Evolutionary conservation across 2,888 invertebrate genomes (phyloP), one percentile per base, ranked within the genome.

Genomic region (Apotomis betuletana): DNA sequence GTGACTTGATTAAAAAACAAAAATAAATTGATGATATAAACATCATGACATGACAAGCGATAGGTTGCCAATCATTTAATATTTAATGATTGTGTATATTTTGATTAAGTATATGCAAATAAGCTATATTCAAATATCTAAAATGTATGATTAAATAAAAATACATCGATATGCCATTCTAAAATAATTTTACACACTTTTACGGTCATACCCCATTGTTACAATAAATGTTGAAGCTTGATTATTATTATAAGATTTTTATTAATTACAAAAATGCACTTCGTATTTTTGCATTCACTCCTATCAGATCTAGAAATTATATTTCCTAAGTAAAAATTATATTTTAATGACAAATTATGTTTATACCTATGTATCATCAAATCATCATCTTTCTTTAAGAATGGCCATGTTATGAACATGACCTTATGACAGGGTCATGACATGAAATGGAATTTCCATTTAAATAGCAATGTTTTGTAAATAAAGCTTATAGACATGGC

Each of bases 81-180:
- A 68, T 55, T 49, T 55, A 67, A 36, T 44, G 52, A 8, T 27
- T 52, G 12, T 58, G 51, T 57, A 49, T 52, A 67, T 57, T 67
- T 54, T n/a, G 36, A 69, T 69, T 62, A 65, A 36, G 36, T 27
- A 36, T 65, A 49, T 57, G 65, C 69, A 59, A 70, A 68, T 68
- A 55, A 52, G 46, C 46, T 12, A 63, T 58, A 51, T 58, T 13
- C 44, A 38, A 41, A 41, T 41, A 71, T 52, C 64, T 73, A 58
- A 69, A 55, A 70, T 63, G 61, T 67, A 55, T 55, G 51, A 62
- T 52, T 52, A 73, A 70, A 67, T 54, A 58, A 70, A 76, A 67
- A 75, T 74, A 79, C 75, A 81, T 81, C 83, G 88, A 87, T 87
- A 87, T 87, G 87, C 83, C 76, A 70, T 72, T 77, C 77, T 80